phyloP scores from a whole-genome alignment of 1,140 invertebrate species.

The Muscidifurax raptorellus region DNA sequence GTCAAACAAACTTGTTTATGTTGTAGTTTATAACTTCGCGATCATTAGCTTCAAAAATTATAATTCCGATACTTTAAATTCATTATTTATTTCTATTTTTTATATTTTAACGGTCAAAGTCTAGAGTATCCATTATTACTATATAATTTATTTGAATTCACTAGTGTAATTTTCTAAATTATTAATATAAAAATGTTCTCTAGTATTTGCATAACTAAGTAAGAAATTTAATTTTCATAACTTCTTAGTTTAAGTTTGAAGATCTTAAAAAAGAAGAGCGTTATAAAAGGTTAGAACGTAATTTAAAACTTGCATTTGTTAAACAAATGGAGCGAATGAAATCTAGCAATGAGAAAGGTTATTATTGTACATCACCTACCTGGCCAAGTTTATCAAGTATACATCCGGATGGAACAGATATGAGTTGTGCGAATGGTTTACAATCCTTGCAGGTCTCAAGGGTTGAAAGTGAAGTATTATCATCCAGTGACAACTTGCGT shows the following conservation, averaged over 20 bases:
- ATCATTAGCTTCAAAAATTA: too few species aligned
- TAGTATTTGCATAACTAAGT: too few species aligned
- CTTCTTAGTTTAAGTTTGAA: slow-evolving; percentile 56
- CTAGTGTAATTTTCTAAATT: too few species aligned
- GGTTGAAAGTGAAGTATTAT: slow-evolving; percentile 60
- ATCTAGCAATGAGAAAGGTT: background rate
- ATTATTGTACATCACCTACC: background rate
- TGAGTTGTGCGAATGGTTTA: slow-evolving; percentile 6
- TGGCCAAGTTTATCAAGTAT: slow-evolving; percentile 60
- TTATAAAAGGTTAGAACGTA: slow-evolving; percentile 56
- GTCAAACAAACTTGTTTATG: too few species aligned
- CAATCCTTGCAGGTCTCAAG: slow-evolving; percentile 39
- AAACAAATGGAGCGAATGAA: slow-evolving; percentile 33
- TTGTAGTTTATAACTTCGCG: too few species aligned
- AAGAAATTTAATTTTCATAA: background rate
- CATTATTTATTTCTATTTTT: too few species aligned
- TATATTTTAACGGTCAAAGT: too few species aligned
- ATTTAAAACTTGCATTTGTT: slow-evolving; percentile 54
- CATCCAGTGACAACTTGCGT: slow-evolving; percentile 61
- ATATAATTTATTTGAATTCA: too few species aligned
- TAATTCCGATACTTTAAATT: too few species aligned
- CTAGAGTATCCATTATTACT: too few species aligned
- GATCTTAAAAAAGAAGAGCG: slow-evolving; percentile 57
- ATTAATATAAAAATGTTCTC: too few species aligned
- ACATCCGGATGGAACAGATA: slow-evolving; percentile 53